A percentile compares a stretch with the other conserved stretches of the same genome.
phyloP scores from a whole-genome alignment of 2,888 invertebrate species.

The Drosophila testacea region DNA sequence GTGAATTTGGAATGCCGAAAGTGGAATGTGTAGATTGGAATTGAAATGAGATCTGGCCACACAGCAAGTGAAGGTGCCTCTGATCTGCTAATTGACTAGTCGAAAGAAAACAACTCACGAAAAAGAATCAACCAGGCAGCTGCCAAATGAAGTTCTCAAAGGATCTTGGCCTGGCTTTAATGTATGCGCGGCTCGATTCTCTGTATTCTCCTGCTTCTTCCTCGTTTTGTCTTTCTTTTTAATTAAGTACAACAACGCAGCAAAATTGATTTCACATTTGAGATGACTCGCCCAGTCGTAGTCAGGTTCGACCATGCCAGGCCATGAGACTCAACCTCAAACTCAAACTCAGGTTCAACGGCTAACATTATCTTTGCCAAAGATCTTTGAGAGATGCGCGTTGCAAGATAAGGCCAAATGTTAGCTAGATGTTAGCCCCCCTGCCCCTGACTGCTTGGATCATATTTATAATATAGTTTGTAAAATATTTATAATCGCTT shows the following conservation, averaged over 20 bases:
- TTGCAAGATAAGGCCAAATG: slow-evolving; percentile 51
- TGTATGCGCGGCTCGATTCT: slow-evolving; percentile 38
- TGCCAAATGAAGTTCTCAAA: slow-evolving; percentile 76
- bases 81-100: slow-evolving; percentile 56
- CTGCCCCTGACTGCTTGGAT: slow-evolving; percentile 11
- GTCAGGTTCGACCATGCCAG: slow-evolving; percentile 12
- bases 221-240: slow-evolving; percentile 48
- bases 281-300: slow-evolving; percentile 16
- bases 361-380: slow-evolving; percentile 46
- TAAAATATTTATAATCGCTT: slow-evolving; percentile 66
- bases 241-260: slow-evolving; percentile 80
- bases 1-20: not conserved
- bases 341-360: slow-evolving; percentile 19
- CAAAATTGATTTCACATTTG: slow-evolving; percentile 74
- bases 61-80: slow-evolving; percentile 50
- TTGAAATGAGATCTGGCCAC: slow-evolving; percentile 36
- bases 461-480: slow-evolving; percentile 73
- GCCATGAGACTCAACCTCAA: slow-evolving; percentile 9
- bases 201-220: slow-evolving; percentile 8
- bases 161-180: slow-evolving; percentile 44
- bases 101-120: slow-evolving; percentile 8
- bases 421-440: slow-evolving; percentile 30
- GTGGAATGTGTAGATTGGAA: slow-evolving; percentile 13
- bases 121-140: slow-evolving; percentile 30
- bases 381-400: slow-evolving; percentile 73